Evolutionary conservation across 2,888 invertebrate species (phyloP), one percentile per base, ranked within the genome.

Genomic region (Augiades crinisus): DNA sequence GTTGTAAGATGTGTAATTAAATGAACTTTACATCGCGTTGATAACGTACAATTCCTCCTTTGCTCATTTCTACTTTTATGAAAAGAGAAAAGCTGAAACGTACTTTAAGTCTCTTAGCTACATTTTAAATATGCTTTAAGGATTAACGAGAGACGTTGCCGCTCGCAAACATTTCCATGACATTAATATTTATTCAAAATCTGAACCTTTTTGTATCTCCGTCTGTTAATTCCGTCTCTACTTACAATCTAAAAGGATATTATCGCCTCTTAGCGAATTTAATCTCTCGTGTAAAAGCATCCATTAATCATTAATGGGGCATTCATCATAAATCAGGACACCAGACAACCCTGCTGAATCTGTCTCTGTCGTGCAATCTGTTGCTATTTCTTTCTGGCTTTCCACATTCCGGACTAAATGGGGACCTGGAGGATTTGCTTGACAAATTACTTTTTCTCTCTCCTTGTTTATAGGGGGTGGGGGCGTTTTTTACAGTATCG

Each of bases 371-470:
- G 47, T 47, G 54, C 52, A 51, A 47, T 40, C 44, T 53, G 50
- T 54, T 51, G 58, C 59, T 54, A 43, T 64, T 65, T 60, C 59
- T 54, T 47, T 60, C 69, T 56, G 58, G 61, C 68, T 64, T 60
- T 61, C 62, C 62, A 67, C 68, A 68, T 74, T 70, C 68, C 63
- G 60, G 57, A 61, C 74, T 70, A 72, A 77, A 72, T 71, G 65
- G 70, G 68, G 65, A 72, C 70, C 69, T 63, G 55, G 64, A 71
- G 81, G 84, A 84, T 85, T 82, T 82, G 77, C 83, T 84, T 87
- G 87, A 85, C 84, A 85, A 84, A 86, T 86, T 83, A 82, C 84
- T 82, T 84, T 83, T 79, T 78, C 77, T 68, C 71, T 78, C 74
- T 75, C 75, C 81, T 79, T 82, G 78, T 79, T 82, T 79, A 70